phyloP scores from a whole-genome alignment of 2,113 vertebrate species.

The Eclectus roratus region DNA sequence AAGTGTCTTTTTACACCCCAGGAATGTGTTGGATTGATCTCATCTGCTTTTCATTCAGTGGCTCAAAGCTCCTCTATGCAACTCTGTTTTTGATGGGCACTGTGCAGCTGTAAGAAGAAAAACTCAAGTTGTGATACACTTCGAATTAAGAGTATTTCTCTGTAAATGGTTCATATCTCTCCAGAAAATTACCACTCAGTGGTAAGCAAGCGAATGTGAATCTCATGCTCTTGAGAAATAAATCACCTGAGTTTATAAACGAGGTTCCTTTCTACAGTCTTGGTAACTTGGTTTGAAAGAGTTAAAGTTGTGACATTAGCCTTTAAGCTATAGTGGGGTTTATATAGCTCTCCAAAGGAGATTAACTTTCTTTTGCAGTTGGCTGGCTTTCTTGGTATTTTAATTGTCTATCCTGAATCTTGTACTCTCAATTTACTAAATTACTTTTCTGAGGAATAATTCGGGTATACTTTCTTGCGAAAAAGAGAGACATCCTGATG shows the following conservation, averaged over 20 bases:
- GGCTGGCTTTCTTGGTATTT: not conserved
- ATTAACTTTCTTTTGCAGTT: not conserved
- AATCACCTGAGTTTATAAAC: not conserved
- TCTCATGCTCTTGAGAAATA: not conserved
- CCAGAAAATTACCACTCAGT: not conserved
- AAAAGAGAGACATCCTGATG: not conserved
- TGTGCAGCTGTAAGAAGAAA: not conserved
- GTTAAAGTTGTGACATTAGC: not conserved
- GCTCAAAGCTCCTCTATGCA: not conserved
- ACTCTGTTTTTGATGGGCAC: not conserved
- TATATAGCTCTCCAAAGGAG: not conserved
- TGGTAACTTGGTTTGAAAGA: not conserved
- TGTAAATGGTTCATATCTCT: not conserved
- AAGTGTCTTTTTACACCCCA: not conserved
- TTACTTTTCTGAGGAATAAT: not conserved
- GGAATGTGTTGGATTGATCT: not conserved
- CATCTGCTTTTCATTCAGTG: not conserved
- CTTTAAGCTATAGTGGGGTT: not conserved
- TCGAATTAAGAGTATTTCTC: not conserved
- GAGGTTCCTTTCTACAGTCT: not conserved
- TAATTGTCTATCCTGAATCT: not conserved
- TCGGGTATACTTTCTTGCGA: not conserved
- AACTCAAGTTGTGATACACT: not conserved
- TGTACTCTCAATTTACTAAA: not conserved
- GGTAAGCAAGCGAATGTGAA: not conserved